Evolutionary conservation across 2,888 invertebrate species (phyloP).

Genomic region (Eulithis prunata): DNA sequence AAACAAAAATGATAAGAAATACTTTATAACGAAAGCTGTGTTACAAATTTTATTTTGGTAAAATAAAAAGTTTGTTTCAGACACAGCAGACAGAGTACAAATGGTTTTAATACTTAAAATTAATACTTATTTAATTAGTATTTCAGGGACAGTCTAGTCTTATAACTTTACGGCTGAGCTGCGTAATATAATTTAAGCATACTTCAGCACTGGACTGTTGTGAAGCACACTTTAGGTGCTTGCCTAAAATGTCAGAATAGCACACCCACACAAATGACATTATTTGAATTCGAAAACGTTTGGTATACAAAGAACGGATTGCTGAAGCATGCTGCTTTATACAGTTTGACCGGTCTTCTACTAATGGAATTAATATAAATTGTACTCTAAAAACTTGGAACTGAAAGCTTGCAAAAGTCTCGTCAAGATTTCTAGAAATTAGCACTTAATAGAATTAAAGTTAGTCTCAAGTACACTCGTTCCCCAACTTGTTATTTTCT

Average conservation of each 20-base stretch:
- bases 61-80: background rate
- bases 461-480: constrained; percentile 14
- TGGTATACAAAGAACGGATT: no score
- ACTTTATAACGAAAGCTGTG: background rate
- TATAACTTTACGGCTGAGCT: constrained; percentile 14
- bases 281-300: no score
- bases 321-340: background rate
- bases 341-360: constrained; percentile 19
- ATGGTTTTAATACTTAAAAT: constrained; percentile 13
- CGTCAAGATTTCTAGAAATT: constrained; percentile 28
- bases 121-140: constrained; percentile 14
- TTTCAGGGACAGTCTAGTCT: constrained; percentile 9
- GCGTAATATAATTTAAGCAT: background rate
- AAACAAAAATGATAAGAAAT: background rate
- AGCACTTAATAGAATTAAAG: constrained; percentile 30
- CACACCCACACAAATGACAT: no score
- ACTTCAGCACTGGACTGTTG: constrained; percentile 1
- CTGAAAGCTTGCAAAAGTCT: constrained; percentile 18
- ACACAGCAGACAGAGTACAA: background rate
- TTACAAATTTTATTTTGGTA: background rate
- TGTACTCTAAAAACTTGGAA: constrained; percentile 29
- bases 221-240: no score
- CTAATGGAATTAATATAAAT: constrained; percentile 34
- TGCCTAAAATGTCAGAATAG: no score
- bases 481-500: constrained; percentile 23